A percentile compares a stretch with the other conserved stretches of the same genome.
These are phyloP conservation scores for Hyposoter dolosus DNA, from an alignment of 2,888 invertebrate genomes.

Conservation along the genomic window DNA sequence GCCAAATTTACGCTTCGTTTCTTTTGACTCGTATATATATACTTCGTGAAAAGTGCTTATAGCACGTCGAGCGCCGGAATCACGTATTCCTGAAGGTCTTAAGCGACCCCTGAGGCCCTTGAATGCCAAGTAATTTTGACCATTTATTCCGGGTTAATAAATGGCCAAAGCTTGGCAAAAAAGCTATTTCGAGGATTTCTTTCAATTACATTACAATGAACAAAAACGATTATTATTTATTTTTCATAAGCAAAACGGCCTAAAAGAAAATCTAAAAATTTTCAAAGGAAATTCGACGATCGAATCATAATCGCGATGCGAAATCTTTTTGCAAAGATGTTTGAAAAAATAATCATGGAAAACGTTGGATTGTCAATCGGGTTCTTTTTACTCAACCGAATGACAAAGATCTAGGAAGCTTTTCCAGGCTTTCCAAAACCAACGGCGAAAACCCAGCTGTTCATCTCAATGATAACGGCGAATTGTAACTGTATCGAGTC, in stretches of 20 bases:
- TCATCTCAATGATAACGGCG: conserved; percentile 47
- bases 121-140: neutral
- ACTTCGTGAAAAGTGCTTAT: neutral
- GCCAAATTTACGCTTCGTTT: conserved; percentile 16
- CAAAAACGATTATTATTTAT: neutral
- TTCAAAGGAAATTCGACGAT: neutral
- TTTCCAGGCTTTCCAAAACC: conserved; percentile 11
- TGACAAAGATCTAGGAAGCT: conserved; percentile 7
- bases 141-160: neutral
- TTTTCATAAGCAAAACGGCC: neutral
- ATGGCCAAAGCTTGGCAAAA: neutral
- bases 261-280: no score
- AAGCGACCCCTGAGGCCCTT: neutral
- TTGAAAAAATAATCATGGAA: neutral
- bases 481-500: conserved; percentile 36
- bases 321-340: neutral
- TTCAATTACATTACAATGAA: neutral
- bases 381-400: neutral
- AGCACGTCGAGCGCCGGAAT: neutral
- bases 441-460: conserved; percentile 24
- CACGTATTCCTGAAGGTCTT: neutral
- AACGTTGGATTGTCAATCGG: neutral
- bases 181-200: neutral
- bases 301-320: neutral
- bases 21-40: neutral